Evolutionary conservation across 2,113 vertebrate genomes (phyloP).

Genomic region (Tyto alba): DNA sequence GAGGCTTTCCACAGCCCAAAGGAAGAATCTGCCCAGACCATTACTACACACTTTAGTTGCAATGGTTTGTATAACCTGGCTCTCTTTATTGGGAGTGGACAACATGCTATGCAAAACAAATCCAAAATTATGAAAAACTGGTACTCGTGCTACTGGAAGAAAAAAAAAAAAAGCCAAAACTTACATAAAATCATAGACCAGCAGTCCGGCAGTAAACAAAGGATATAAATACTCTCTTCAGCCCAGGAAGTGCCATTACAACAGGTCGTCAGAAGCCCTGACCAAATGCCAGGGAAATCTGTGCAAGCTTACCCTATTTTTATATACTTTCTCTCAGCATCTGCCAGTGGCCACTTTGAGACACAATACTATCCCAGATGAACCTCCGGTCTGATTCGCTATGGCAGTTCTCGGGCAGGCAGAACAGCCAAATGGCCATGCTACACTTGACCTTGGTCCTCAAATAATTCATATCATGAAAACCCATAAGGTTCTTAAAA

Average conservation of each 20-base stretch:
- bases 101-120: not conserved
- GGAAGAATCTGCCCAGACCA: not conserved
- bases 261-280: not conserved
- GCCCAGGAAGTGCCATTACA: not conserved
- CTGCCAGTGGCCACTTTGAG: not conserved
- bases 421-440: not conserved
- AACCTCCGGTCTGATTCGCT: not conserved
- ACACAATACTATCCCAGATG: not conserved
- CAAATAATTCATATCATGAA: not conserved
- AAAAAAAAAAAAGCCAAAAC: not conserved
- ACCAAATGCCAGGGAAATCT: not conserved
- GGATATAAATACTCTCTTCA: not conserved
- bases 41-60: not conserved
- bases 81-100: not conserved
- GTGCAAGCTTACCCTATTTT: constrained; percentile 13
- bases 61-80: not conserved
- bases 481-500: rapidly evolving
- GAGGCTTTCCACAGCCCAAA: not conserved
- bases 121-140: too few species aligned
- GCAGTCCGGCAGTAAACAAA: not conserved
- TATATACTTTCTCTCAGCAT: not conserved
- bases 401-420: not conserved
- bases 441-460: not conserved
- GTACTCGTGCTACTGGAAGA: too few species aligned
- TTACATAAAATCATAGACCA: not conserved